Evolutionary conservation across 2,888 invertebrate genomes (phyloP), one percentile per base, ranked within the genome.

Genomic region (Polydrusus pterygomalis): DNA sequence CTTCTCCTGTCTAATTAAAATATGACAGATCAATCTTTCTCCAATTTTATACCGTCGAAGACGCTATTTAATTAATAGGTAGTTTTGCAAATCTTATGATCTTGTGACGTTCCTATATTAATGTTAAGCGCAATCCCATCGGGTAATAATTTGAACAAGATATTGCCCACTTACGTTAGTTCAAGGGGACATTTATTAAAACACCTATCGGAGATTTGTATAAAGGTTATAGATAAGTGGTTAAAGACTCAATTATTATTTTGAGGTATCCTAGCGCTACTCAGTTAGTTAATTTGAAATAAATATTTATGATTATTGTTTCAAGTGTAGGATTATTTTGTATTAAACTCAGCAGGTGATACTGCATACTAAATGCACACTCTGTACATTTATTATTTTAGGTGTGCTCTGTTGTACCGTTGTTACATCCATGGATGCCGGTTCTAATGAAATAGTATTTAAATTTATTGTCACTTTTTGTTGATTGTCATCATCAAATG

Each of bases 181-280:
- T 20, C 45, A 15, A 9, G 64, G 64, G 18, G 51, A 58, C 56
- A 45, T 69, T 69, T 69, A 69, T 67, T 67, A 67, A 40, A 54
- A 54, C 56, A 69, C 68, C 58, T 56, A 56, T 40, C 43, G 54
- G 54, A 58, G 40, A 58, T 38, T 54, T 58, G 43, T 43, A 69
- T 56, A 58, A 69, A 69, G 11, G 25, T 69, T 58, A 43, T 51
- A 69, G 38, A 69, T 56, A 43, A 56, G 58, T 56, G 56, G 45
- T 43, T 69, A 69, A 69, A 69, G 68, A 58, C 68, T 69, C 58
- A 69, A 69, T 69, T 69, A 69, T 69, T 25, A 47, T 34, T 60
- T 60, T 38, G 17, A 70, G 62, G 20, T 62, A 62, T 38, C 38
- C 15, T 30, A 38, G 49, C 18, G 38, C 38, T 18, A 17, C 38